These are phyloP conservation scores for Stegostoma tigrinum DNA, from an alignment of 2,113 vertebrate species.

Conservation along the genomic window DNA sequence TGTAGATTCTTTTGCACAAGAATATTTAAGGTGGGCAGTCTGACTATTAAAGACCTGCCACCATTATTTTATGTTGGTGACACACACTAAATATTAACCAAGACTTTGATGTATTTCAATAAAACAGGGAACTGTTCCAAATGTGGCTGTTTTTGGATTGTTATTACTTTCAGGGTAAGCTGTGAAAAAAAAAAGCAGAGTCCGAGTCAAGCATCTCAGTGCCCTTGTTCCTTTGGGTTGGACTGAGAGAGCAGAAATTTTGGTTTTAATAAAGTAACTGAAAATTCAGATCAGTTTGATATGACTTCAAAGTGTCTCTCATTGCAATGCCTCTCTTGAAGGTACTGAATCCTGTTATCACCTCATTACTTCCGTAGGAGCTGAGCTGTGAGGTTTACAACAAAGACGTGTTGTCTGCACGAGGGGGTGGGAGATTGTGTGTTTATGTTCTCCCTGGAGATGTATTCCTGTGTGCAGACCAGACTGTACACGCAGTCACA, in stretches of 20 bases:
- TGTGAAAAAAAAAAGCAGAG: neutral
- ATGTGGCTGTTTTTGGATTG: constrained; percentile 44
- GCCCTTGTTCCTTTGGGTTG: neutral
- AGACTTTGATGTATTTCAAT: constrained; percentile 92
- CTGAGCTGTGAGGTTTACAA: neutral
- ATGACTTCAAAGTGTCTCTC: neutral
- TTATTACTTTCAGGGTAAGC: constrained; percentile 38
- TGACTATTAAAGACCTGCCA: constrained; percentile 71
- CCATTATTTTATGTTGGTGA: constrained; percentile 76
- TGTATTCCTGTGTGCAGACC: neutral
- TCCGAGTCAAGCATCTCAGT: neutral
- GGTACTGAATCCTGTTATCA: neutral
- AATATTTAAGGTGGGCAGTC: constrained; percentile 90
- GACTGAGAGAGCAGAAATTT: neutral
- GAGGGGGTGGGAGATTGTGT: neutral
- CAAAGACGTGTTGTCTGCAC: neutral
- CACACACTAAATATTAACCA: constrained; percentile 79
- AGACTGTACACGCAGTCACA: neutral
- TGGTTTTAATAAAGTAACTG: neutral
- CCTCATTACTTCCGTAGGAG: neutral
- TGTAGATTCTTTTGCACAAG: constrained; percentile 93
- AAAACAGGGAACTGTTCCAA: constrained; percentile 88
- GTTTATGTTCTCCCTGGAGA: neutral
- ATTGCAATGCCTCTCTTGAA: neutral
- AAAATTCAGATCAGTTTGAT: neutral